Conservation (phyloP, 2,113 vertebrate species). For the Ondatra zibethicus region DNA sequence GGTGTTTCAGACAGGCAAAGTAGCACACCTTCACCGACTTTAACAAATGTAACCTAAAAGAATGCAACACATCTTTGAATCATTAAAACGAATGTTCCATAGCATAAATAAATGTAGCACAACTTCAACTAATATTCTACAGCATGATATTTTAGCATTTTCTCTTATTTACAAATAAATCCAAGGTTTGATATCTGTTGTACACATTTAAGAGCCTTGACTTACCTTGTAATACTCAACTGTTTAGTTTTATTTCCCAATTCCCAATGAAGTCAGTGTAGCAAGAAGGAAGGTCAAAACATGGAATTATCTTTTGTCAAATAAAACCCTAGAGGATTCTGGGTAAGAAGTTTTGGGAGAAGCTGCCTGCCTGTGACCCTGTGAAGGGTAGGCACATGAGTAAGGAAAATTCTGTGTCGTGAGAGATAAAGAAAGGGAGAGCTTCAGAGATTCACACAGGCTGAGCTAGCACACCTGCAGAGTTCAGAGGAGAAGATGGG, state of each 20-base stretch:
- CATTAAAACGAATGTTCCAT: too few relatives aligned
- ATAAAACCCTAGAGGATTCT: not conserved
- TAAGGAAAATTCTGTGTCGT: not conserved
- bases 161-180: not conserved
- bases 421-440: not conserved
- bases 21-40: too few relatives aligned
- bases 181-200: too few relatives aligned
- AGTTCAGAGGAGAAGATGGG: not conserved
- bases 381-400: not conserved
- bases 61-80: too few relatives aligned
- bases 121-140: too few relatives aligned
- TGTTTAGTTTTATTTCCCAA: not conserved
- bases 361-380: not conserved
- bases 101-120: too few relatives aligned
- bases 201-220: not conserved
- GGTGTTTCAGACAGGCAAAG: too few relatives aligned
- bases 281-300: not conserved
- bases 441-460: not conserved
- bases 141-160: not conserved
- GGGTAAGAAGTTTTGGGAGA: not conserved
- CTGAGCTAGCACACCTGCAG: not conserved
- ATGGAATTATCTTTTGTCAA: not conserved
- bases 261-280: not conserved
- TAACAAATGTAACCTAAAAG: too few relatives aligned
- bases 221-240: not conserved